phyloP scores from a whole-genome alignment of 1,140 invertebrate species.

The Parasteatoda tepidariorum region DNA sequence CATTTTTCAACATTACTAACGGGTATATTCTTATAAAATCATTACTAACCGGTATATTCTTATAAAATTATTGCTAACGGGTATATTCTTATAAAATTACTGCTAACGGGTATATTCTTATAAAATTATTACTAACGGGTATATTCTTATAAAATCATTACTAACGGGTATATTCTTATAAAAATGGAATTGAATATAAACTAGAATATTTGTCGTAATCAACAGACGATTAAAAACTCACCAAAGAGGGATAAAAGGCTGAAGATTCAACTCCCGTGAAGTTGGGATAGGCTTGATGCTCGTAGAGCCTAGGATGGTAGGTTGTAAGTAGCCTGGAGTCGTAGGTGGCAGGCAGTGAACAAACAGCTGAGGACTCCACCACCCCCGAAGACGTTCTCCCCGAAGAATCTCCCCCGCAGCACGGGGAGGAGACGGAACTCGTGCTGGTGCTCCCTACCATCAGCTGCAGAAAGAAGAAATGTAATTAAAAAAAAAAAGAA shows the following conservation, averaged over 20 bases:
- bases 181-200: too few relatives aligned
- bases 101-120: too few relatives aligned
- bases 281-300: conserved; percentile 39
- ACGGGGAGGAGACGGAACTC: conserved; percentile 37
- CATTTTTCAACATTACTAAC: too few relatives aligned
- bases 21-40: too few relatives aligned
- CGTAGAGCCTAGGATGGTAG: conserved; percentile 53
- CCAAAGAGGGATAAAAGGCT: conserved; percentile 51
- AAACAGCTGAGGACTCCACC: conserved; percentile 42
- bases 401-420: conserved; percentile 38
- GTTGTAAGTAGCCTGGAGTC: conserved; percentile 50
- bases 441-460: conserved; percentile 43
- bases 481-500: not conserved
- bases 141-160: too few relatives aligned
- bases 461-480: conserved; percentile 21
- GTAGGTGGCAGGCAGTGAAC: conserved; percentile 52
- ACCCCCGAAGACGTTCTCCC: conserved; percentile 13
- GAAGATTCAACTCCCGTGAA: conserved; percentile 50
- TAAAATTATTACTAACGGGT: too few relatives aligned
- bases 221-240: conserved; percentile 25
- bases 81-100: too few relatives aligned
- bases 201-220: too few relatives aligned
- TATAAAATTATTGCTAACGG: too few relatives aligned
- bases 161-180: too few relatives aligned
- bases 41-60: too few relatives aligned